Evolutionary conservation across 92 coral and sea anemone species (phyloP).

Genomic region (Nematostella vectensis): DNA sequence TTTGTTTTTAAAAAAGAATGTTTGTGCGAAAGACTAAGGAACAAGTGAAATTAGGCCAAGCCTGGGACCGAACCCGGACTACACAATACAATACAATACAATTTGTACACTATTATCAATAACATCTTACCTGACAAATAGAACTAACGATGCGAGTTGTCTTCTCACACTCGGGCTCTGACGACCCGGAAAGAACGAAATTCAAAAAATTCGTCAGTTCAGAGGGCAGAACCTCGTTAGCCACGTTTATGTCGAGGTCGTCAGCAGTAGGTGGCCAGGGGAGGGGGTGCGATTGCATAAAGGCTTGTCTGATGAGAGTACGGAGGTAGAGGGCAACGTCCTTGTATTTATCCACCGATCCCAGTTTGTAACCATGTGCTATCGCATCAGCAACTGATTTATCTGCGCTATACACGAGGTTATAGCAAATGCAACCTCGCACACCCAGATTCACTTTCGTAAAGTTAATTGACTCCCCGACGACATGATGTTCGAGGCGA

Average conservation of each 20-base stretch:
- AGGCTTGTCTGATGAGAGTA: conserved; percentile 18
- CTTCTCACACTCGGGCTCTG: conserved; percentile 29
- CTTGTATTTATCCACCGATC: conserved; percentile 26
- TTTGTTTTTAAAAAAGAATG: neutral
- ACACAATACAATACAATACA: no score
- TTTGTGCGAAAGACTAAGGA: neutral
- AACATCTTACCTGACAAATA: conserved; percentile 38
- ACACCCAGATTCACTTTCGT: conserved; percentile 33
- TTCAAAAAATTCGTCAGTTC: conserved; percentile 35
- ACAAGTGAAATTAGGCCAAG: conserved; percentile 6
- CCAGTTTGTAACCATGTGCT: conserved; percentile 38
- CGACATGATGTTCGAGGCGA: no score
- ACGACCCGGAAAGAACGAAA: conserved; percentile 29
- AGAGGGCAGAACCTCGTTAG: conserved; percentile 31
- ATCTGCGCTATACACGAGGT: conserved; percentile 39
- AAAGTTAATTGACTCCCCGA: conserved; percentile 24
- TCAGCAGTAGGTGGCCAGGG: conserved; percentile 65
- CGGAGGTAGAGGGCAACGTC: conserved; percentile 44
- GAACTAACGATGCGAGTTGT: conserved; percentile 28
- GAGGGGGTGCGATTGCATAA: conserved; percentile 27
- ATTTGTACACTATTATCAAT: no score
- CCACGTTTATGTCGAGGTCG: conserved; percentile 33
- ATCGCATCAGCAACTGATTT: conserved; percentile 41
- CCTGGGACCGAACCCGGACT: neutral
- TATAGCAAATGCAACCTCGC: conserved; percentile 28